These are phyloP conservation scores for Chloropsis cyanopogon DNA, from an alignment of 2,113 vertebrate species.

Conservation along the genomic window DNA sequence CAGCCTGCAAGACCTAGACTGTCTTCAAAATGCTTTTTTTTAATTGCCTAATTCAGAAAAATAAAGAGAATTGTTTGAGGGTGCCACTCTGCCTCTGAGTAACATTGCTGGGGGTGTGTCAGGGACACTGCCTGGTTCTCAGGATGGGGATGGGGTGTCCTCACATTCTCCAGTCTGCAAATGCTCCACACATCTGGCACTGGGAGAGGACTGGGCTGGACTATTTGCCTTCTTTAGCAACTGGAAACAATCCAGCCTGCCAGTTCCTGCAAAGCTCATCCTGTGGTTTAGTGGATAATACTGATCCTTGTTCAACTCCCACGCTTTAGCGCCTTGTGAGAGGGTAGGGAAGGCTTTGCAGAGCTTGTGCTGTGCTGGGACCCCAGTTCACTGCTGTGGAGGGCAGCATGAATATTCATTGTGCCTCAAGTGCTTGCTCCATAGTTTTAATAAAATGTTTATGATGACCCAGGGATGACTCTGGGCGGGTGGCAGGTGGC, in stretches of 20 bases:
- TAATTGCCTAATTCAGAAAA: neutral
- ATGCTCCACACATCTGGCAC: neutral
- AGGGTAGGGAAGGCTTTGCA: neutral
- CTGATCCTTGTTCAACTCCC: slow-evolving; percentile 44
- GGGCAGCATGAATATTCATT: neutral
- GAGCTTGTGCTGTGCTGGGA: neutral
- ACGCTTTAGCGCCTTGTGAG: neutral
- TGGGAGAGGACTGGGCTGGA: neutral
- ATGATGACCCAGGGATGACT: neutral
- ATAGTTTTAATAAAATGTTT: neutral
- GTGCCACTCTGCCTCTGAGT: neutral
- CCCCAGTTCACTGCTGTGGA: neutral
- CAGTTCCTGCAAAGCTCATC: slow-evolving; percentile 25
- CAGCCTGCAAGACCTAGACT: neutral
- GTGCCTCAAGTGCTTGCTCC: neutral
- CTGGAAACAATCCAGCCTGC: slow-evolving; percentile 38
- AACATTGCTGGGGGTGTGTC: neutral
- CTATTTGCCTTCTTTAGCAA: neutral
- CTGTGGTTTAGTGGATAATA: slow-evolving; percentile 35
- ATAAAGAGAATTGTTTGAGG: neutral
- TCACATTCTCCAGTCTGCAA: neutral
- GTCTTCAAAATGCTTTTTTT: neutral
- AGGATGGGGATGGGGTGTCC: neutral
- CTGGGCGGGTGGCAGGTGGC: neutral
- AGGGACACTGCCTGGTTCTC: neutral